Evolutionary conservation across 2,113 vertebrate genomes (phyloP), one percentile per base, ranked within the genome.

Genomic region (Sander vitreus): DNA sequence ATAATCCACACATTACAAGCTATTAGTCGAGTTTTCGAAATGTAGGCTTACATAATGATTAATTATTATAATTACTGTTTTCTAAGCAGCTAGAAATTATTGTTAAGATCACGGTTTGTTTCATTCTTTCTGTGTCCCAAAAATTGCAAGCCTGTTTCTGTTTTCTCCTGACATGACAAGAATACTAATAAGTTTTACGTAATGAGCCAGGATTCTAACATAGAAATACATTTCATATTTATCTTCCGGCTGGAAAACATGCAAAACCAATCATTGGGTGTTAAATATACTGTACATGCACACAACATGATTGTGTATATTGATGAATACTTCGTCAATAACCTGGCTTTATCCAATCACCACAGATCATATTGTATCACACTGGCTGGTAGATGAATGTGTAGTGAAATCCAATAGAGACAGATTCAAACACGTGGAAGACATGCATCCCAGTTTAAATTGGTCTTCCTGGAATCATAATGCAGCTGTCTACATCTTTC

Each of bases 401-500:
- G 68, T 62, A 78, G 66, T 71, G 39, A 81, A 81, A 90, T 86
- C 77, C 71, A 85, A 83, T 50, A 67, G 86, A 92, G 88, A 91
- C 80, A 75, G 66, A 90, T 86, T 85, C 67, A 78, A 76, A 81
- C 86, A 86, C 78, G 76, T 89, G 77, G 79, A 82, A 87, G 81
- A 89, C 76, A 82, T 88, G 76, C 76, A 85, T 84, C 63, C 69
- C 58, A 50, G 80, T 77, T 86, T 76, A 84, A 91, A 84, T 39
- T 78, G 60, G 81, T 89, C 80, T 91, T 91, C 82, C 88, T 90
- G 88, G 90, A 91, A 91, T 82, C 76, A 55, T 39, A 71, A 47
- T 78, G 60, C 63, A 58, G 64, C 57, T 78, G 54, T 71, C 80
- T 67, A 70, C 68, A 84, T 84, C 83, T 87, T 68, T 79, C 62